Evolutionary conservation across 53 echinoderm and acorn worm species (phyloP).

Genomic region (Apostichopus leukothele): DNA sequence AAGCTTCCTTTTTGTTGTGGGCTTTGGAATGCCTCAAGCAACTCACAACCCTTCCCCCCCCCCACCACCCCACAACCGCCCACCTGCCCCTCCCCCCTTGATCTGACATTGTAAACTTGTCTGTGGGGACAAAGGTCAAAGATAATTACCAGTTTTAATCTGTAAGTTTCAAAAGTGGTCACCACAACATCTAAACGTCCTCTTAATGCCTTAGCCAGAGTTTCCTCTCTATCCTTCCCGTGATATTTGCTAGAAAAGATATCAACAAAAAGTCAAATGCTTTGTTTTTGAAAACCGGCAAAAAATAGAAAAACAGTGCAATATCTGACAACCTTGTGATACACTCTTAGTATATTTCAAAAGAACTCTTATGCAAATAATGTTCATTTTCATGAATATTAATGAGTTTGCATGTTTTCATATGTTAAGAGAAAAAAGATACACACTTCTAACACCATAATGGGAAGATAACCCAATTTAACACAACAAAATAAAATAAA

Average conservation of each 20-base stretch:
- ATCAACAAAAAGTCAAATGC: background rate
- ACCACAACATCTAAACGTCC: conserved; percentile 82
- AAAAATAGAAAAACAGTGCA: too few species aligned
- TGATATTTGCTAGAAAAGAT: conserved; percentile 68
- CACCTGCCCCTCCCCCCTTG: background rate
- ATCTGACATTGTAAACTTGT: too few species aligned
- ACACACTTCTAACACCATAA: too few species aligned
- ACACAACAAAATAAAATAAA: too few species aligned
- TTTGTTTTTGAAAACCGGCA: background rate
- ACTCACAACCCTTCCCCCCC: background rate
- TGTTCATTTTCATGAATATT: too few species aligned
- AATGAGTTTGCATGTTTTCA: too few species aligned
- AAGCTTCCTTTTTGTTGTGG: background rate
- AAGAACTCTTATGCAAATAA: too few species aligned
- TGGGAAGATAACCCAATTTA: too few species aligned
- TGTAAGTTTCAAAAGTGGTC: conserved; percentile 88
- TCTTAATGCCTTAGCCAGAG: conserved; percentile 67
- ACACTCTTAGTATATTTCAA: too few species aligned
- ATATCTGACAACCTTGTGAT: too few species aligned
- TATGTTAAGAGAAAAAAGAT: too few species aligned
- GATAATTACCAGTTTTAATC: conserved; percentile 69
- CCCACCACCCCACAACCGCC: background rate
- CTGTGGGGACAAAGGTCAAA: background rate
- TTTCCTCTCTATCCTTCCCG: conserved; percentile 86
- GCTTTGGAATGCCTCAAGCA: background rate